Evolutionary conservation across 2,888 invertebrate genomes (phyloP), one percentile per base, ranked within the genome.

Genomic region (Chirona hameri): DNA sequence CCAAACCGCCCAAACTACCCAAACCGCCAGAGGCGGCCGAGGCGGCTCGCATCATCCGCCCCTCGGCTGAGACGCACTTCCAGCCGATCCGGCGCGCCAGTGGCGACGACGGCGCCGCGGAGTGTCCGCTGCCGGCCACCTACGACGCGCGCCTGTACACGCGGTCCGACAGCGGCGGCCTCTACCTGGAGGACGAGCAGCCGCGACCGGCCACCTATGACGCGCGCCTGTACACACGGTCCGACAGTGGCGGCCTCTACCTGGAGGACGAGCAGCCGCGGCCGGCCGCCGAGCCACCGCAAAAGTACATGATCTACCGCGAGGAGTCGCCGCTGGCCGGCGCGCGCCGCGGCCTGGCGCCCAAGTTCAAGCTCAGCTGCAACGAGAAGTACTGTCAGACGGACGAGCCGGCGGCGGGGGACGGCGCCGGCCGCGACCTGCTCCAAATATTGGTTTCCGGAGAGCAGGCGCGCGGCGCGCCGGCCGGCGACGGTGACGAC

Each of bases 1-100:
- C n/a, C n/a, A n/a, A n/a, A n/a, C n/a, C n/a, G n/a, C n/a, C n/a
- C n/a, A n/a, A n/a, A n/a, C n/a, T n/a, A n/a, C 72, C 39, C 21
- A 39, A 76, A 29, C 72, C 72, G 72, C 72, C 72, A 3, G 72
- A 83, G 79, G 46, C 46, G 46, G 81, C 84, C 76, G 88, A 89
- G 86, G 90, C 91, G 85, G 94, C 95, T 88, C 89, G 94, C 85
- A 90, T 94, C 84, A 93, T 69, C 69, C 69, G 29, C 15, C 76
- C 93, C 29, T 93, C 95, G 14, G 90, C 92, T 85, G 92, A 92
- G 85, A 95, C 95, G 83, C 95, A 96, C 89, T 95, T 96, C 89
- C 91, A 92, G 85, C 95, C 95, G 27, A 95, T 95, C 86, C 91
- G 91, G 86, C 91, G 91, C 86, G 85, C 86, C 48, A 84, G 85